Conservation (phyloP, 1,140 invertebrate species). For the Gonatopus flavifemur region DNA sequence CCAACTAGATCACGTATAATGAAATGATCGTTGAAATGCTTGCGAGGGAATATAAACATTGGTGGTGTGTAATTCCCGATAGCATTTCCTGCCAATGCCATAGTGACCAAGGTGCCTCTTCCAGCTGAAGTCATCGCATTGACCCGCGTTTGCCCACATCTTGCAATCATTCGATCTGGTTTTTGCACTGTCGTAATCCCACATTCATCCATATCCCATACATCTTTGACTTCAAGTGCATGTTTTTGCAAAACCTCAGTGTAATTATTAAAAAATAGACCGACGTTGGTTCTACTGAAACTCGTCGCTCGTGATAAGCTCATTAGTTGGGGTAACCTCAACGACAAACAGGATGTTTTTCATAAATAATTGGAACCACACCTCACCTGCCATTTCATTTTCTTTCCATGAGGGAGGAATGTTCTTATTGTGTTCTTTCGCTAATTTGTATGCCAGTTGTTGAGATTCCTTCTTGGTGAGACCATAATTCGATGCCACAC, state of each 20-base stretch:
- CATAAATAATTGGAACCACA: slow-evolving; percentile 39
- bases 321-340: slow-evolving; percentile 41
- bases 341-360: slow-evolving; percentile 27
- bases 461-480: slow-evolving; percentile 41
- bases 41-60: slow-evolving; percentile 12
- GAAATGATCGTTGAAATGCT: slow-evolving; percentile 23
- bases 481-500: too few relatives aligned
- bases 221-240: too few relatives aligned
- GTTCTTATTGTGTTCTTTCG: slow-evolving; percentile 35
- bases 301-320: slow-evolving; percentile 38
- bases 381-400: slow-evolving; percentile 27
- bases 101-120: slow-evolving; percentile 50
- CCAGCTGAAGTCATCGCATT: slow-evolving; percentile 49
- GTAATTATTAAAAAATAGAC: too few relatives aligned
- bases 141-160: too few relatives aligned
- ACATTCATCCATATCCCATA: too few relatives aligned
- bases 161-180: slow-evolving; percentile 45
- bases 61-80: slow-evolving; percentile 29
- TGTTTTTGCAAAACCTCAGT: too few relatives aligned
- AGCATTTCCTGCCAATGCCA: slow-evolving; percentile 43
- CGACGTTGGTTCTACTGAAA: too few relatives aligned
- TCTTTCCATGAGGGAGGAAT: slow-evolving; percentile 31
- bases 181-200: slow-evolving; percentile 53
- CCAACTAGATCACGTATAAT: slow-evolving; percentile 20
- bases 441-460: too few relatives aligned